Evolutionary conservation across 2,888 invertebrate species (phyloP), one percentile per base, ranked within the genome.

Genomic region (Stenotaenia linearis): DNA sequence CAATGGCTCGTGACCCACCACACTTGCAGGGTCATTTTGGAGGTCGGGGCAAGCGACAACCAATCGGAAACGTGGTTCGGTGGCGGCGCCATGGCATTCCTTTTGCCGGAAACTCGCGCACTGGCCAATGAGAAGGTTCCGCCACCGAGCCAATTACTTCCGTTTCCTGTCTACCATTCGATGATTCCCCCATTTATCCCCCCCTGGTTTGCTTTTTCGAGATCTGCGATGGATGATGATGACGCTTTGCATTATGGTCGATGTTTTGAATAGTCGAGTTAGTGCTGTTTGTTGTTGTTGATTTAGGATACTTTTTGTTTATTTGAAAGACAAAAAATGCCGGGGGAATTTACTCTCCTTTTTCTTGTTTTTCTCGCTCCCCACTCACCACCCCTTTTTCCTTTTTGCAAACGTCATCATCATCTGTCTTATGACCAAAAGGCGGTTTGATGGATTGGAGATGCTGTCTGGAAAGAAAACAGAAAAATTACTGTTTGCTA

Each of bases 21-120:
- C 45, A 61, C 10, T 15, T 25, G 28, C 15, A 25, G 61, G 61
- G 61, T 61, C 61, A 61, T 61, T 61, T 28, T 25, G 61, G 23
- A 61, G 61, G 61, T 61, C 61, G 61, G 23, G 61, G 61, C 61
- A 61, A 25, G 61, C 61, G 61, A 61, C 61, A 61, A 25, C 61
- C 61, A 61, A 61, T 61, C 61, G 61, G 61, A 61, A 61, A 61
- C 61, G 61, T 25, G 61, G 61, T 61, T 61, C 61, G 61, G 61
- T 61, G 61, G 61, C 28, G 61, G 61, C 61, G 61, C 61, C 61
- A 61, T 28, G 61, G 61, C 61, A 61, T 61, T 25, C 25, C 61
- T 61, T 61, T 28, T 61, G 61, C 61, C 61, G 61, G 61, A 61
- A 61, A 61, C 61, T 61, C 61, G 28, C 61, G 61, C 61, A 28